A percentile compares a stretch with the other conserved stretches of the same genome.
Conservation (phyloP, 2,888 invertebrate genomes). For the Eristalinus aeneus region DNA sequence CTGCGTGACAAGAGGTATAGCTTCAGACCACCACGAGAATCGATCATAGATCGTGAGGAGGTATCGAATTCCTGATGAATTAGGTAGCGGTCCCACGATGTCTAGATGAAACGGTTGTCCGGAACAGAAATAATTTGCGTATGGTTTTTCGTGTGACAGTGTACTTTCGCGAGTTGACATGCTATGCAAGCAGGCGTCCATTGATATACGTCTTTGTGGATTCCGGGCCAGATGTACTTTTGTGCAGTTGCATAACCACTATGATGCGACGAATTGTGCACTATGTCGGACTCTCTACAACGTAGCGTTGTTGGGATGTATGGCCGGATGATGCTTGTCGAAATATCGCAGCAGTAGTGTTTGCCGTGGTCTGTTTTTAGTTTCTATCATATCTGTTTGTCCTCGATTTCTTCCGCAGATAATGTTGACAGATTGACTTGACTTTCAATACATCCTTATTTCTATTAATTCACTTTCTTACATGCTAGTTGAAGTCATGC, state of each 20-base stretch:
- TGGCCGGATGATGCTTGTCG: not conserved
- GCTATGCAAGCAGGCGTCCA: not conserved
- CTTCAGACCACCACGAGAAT: not conserved
- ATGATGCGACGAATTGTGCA: not conserved
- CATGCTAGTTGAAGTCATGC: no score
- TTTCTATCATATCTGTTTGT: not conserved
- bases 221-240: no score
- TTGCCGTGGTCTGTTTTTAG: not conserved
- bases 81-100: not conserved
- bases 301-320: not conserved
- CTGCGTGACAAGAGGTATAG: not conserved
- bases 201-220: not conserved
- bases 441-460: no score
- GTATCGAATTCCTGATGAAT: not conserved
- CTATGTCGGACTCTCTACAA: not conserved
- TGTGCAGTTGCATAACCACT: not conserved
- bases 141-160: not conserved
- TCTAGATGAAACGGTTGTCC: not conserved
- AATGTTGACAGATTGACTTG: no score
- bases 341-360: not conserved
- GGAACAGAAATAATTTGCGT: not conserved
- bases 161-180: constrained; percentile 7
- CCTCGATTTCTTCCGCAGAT: no score
- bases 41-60: not conserved
- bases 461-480: no score